Evolutionary conservation across 2,888 invertebrate species (phyloP), one percentile per base, ranked within the genome.

Genomic region (Mycogona germanica): DNA sequence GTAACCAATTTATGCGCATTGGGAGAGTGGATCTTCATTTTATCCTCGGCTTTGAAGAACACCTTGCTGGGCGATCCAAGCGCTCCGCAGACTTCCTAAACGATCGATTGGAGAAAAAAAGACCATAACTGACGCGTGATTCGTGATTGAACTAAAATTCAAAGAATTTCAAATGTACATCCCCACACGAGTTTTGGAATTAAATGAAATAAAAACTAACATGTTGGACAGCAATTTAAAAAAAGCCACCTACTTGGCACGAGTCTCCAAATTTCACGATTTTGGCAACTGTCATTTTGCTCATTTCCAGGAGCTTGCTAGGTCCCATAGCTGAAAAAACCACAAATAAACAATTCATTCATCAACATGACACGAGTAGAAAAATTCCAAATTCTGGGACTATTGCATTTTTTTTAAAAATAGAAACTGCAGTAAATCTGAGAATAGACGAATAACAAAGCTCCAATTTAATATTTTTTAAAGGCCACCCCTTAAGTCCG

Each of bases 41-140:
- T 98, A 71, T 98, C 97, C 71, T 98, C 97, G 41, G 93, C 87
- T 73, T 98, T 98, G 74, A 87, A 98, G 74, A 92, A 97, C 2
- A 95, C 83, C 54, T 78, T 78, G 55, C 87, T 87, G 0, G 98
- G 97, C 2, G 92, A 87, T 0, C 97, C 97, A 55, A 98, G 75
- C 54, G 84, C 82, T 28, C 85, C 80, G 37, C 86, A 78, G 47
- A 98, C 91, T 69, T 88, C 87, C 72, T 73, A 61, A 45, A 58
- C n/a, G n/a, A n/a, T n/a, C n/a, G n/a, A n/a, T n/a, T 12, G 35
- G 12, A 35, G n/a, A 35, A 35, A 35, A 35, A 35, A 35, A 35
- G 28, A 38, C 17, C 19, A 32, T 21, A 51, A 51, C 26, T 45
- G 2, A 67, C 19, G 66, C 58, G 55, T n/a, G n/a, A n/a, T n/a